Evolutionary conservation across 2,797 vertebrate species (phyloP), one percentile per base, ranked within the genome.

Genomic region (Ctenopoma multispine): DNA sequence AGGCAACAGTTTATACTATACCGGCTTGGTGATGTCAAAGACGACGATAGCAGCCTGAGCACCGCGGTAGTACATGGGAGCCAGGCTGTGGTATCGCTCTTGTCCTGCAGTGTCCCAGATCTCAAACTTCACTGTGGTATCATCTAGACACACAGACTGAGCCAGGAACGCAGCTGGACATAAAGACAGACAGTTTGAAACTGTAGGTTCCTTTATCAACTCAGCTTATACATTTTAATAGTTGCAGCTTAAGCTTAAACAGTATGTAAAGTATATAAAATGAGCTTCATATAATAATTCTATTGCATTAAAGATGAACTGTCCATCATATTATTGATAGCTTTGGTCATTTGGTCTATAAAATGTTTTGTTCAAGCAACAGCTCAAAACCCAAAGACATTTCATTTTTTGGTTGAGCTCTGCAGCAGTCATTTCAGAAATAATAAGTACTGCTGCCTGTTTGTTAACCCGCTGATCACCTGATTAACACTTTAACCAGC

Each of bases 81-180:
- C 95, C 80, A 96, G 91, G 84, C 95, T 96, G 82, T 96, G 95
- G 83, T 96, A 96, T 23, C 95, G 92, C 90, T 96, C 95, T 64
- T 96, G 95, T 62, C 95, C 95, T 0, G 95, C 95, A 0, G 95
- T 96, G 91, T 96, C 95, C 95, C 95, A 96, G 87, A 96, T 96
- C 89, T 96, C 95, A 90, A 96, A 96, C 93, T 96, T 96, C 66
- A 96, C 95, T 0, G 95, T 96, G 66, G 95, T 96, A 79, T 96
- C 95, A 5, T 96, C 95, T 40, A 96, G 77, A 84, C 95, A 96
- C 85, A 96, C 95, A 0, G 95, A 95, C 93, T 96, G 95, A 31
- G 95, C 95, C 89, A 96, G 84, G 82, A 96, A 96, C 0, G 95
- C 95, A 81, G 95, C 95, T 96, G 82, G 20, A 80, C 8, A 38